phyloP scores from a whole-genome alignment of 1,140 invertebrate species.

The Pectinophora gossypiella region DNA sequence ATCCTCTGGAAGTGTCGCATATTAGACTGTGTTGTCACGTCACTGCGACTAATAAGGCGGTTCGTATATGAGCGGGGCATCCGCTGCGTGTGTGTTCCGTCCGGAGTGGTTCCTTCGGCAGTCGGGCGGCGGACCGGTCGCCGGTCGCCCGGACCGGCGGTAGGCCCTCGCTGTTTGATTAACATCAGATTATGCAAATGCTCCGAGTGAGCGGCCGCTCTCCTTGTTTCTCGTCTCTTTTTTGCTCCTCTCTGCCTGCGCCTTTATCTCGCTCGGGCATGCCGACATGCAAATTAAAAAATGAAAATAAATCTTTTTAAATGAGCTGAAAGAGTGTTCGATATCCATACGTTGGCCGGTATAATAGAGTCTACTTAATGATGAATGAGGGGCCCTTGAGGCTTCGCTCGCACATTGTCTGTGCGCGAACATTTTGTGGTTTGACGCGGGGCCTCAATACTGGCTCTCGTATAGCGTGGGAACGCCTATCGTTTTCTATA shows the following conservation, averaged over 20 bases:
- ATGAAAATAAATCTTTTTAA: slow-evolving; percentile 47
- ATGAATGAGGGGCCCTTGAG: slow-evolving; percentile 44
- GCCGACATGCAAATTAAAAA: slow-evolving; percentile 67
- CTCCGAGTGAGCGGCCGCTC: slow-evolving; percentile 61
- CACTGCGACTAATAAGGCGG: slow-evolving; percentile 20
- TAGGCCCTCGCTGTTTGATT: slow-evolving; percentile 50
- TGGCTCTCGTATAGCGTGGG: slow-evolving; percentile 27
- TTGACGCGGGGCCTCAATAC: slow-evolving; percentile 12
- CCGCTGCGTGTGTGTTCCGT: slow-evolving; percentile 21
- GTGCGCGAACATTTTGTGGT: slow-evolving; percentile 17
- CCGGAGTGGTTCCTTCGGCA: slow-evolving; percentile 14
- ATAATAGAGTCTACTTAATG: slow-evolving; percentile 53
- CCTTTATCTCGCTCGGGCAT: slow-evolving; percentile 63
- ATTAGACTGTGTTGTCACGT: slow-evolving; percentile 2
- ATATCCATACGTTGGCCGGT: slow-evolving; percentile 44
- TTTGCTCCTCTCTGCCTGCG: slow-evolving; percentile 48
- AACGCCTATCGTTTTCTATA: slow-evolving; percentile 5
- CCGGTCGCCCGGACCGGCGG: slow-evolving; percentile 15
- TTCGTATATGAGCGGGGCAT: slow-evolving; percentile 9
- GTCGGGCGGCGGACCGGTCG: slow-evolving; percentile 7
- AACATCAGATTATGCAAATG: slow-evolving; percentile 74
- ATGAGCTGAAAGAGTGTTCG: slow-evolving; percentile 62
- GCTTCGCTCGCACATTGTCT: slow-evolving; percentile 31
- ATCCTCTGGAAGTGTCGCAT: slow-evolving; percentile 7
- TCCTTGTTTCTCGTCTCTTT: slow-evolving; percentile 63